Conservation (phyloP, 2,113 vertebrate genomes). For the Corythoichthys intestinalis region DNA sequence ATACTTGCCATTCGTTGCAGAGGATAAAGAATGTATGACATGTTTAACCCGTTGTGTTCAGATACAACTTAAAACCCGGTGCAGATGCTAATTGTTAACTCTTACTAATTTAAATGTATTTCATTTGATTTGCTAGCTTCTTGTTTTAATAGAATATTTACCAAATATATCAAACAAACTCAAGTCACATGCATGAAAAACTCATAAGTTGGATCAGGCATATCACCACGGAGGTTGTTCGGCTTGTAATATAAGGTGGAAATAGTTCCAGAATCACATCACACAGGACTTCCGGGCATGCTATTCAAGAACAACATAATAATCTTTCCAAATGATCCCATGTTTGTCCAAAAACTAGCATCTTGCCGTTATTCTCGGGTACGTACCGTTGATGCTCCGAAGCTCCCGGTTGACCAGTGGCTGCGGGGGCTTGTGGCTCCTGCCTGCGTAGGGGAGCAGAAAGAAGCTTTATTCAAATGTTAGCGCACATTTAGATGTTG, state of each 20-base stretch:
- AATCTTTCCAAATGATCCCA: no score
- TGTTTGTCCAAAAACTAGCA: background rate
- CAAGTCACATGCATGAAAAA: no score
- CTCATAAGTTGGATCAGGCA: no score
- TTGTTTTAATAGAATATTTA: background rate
- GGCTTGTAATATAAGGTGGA: no score
- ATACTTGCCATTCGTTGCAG: background rate
- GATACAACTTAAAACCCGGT: background rate
- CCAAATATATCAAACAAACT: background rate
- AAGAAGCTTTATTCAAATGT: slow-evolving; percentile 73
- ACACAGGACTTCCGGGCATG: no score
- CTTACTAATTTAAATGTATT: background rate
- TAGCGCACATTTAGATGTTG: slow-evolving; percentile 63
- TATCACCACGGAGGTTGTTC: no score
- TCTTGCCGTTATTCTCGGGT: slow-evolving; percentile 28
- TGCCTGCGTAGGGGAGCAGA: slow-evolving; percentile 66
- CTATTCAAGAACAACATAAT: no score
- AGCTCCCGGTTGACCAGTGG: slow-evolving; percentile 40
- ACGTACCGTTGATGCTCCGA: slow-evolving; percentile 60
- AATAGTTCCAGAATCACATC: no score
- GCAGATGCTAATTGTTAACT: background rate
- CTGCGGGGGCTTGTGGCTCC: slow-evolving; percentile 61
- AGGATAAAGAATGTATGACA: background rate
- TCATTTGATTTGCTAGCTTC: background rate
- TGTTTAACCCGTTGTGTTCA: background rate